phyloP scores from a whole-genome alignment of 2,113 vertebrate species.

The Mus spicilegus region DNA sequence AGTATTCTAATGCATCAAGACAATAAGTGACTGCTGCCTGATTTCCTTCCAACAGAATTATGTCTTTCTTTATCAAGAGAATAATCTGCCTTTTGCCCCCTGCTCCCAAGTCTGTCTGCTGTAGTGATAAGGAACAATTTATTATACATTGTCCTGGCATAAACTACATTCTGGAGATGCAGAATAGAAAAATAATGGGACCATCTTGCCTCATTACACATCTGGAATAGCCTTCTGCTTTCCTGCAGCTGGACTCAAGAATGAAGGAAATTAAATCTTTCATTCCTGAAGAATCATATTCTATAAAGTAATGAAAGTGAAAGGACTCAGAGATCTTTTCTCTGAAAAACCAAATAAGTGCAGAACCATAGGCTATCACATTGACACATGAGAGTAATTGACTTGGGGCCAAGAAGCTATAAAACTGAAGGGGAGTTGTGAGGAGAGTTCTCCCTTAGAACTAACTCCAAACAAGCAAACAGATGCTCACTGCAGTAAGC shows the following conservation, averaged over 20 bases:
- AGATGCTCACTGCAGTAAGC: not conserved
- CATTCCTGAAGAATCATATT: slow-evolving; percentile 24
- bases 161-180: slow-evolving; percentile 51
- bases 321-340: slow-evolving; percentile 15
- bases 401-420: not conserved
- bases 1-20: slow-evolving; percentile 36
- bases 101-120: not conserved
- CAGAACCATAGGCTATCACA: not conserved
- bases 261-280: slow-evolving; percentile 70
- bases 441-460: not conserved
- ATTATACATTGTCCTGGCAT: not conserved
- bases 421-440: not conserved
- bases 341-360: slow-evolving; percentile 2
- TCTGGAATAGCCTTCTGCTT: slow-evolving; percentile 36
- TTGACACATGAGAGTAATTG: slow-evolving; percentile 13
- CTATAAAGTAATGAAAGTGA: slow-evolving; percentile 19
- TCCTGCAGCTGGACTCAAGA: slow-evolving; percentile 19
- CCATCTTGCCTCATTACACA: slow-evolving; percentile 64
- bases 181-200: slow-evolving; percentile 30
- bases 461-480: not conserved
- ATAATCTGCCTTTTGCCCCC: slow-evolving; percentile 27
- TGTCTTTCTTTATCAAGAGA: not conserved
- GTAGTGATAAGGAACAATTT: not conserved
- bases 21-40: slow-evolving; percentile 20
- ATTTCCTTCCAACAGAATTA: slow-evolving; percentile 33